Evolutionary conservation across 2,888 invertebrate species (phyloP).

Genomic region (Caenorhabditis drosophilae): DNA sequence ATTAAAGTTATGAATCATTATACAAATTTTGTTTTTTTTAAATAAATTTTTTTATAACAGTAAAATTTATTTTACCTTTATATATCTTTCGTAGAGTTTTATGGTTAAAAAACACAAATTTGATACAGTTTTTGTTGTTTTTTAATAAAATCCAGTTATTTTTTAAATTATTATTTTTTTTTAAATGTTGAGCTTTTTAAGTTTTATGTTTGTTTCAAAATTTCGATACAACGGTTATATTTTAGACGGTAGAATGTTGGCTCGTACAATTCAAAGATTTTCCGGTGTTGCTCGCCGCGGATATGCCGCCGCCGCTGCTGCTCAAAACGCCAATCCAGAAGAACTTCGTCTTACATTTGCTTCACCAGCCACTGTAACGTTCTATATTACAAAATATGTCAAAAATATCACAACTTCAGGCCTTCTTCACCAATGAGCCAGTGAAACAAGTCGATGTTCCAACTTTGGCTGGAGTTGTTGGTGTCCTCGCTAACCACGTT

Average conservation of each 20-base stretch:
- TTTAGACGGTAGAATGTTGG: slow-evolving; percentile 46
- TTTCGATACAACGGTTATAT: too few species aligned
- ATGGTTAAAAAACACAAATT: too few species aligned
- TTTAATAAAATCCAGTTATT: too few species aligned
- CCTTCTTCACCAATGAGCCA: slow-evolving; percentile 56
- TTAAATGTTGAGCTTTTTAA: too few species aligned
- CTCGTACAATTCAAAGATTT: slow-evolving; percentile 48
- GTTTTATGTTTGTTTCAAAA: too few species aligned
- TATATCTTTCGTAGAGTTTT: too few species aligned
- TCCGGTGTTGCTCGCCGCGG: slow-evolving; percentile 42
- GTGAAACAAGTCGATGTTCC: slow-evolving; percentile 69
- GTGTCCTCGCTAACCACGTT: slow-evolving; percentile 67
- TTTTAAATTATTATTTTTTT: too few species aligned
- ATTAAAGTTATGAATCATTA: too few species aligned
- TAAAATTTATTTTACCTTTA: too few species aligned
- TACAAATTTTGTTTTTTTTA: too few species aligned
- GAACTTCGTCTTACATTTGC: slow-evolving; percentile 63
- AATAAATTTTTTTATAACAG: too few species aligned
- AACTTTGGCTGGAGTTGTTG: slow-evolving; percentile 65
- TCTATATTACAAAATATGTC: neutral
- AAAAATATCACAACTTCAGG: slow-evolving; percentile 41
- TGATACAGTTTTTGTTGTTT: too few species aligned
- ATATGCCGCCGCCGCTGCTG: slow-evolving; percentile 56
- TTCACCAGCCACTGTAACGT: slow-evolving; percentile 56
- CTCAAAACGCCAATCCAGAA: slow-evolving; percentile 46